These are phyloP conservation scores for Chloropsis cyanopogon DNA, from an alignment of 2,113 vertebrate genomes.

Conservation along the genomic window DNA sequence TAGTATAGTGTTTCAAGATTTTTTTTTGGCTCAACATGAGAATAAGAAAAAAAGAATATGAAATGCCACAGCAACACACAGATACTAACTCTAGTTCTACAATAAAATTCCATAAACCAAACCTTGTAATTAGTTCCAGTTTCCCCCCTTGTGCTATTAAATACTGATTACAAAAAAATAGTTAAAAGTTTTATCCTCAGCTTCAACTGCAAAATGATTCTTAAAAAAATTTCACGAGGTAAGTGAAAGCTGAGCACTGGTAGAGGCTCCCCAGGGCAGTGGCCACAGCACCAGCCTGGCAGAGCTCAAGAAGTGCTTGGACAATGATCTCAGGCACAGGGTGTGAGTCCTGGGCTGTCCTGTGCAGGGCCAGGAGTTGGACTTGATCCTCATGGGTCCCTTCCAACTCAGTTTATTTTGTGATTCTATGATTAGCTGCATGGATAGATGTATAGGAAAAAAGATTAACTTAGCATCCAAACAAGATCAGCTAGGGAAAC, in stretches of 20 bases:
- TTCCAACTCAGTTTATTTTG: neutral
- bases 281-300: neutral
- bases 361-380: neutral
- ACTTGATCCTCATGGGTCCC: neutral
- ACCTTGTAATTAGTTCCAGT: neutral
- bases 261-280: neutral
- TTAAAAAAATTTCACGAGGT: neutral
- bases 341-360: neutral
- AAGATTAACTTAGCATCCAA: neutral
- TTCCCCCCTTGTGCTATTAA: neutral
- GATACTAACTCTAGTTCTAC: conserved; percentile 30
- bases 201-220: neutral
- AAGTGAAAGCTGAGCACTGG: neutral
- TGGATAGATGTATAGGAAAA: neutral
- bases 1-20: neutral
- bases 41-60: neutral
- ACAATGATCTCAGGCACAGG: neutral
- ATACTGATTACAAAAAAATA: neutral
- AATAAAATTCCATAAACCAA: neutral
- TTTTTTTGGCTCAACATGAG: neutral
- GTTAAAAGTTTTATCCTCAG: neutral
- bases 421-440: neutral
- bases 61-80: neutral
- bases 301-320: neutral
- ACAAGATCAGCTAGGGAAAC: neutral